These are phyloP conservation scores for Drosophila setifemur DNA, from an alignment of 1,140 invertebrate genomes.

Conservation along the genomic window DNA sequence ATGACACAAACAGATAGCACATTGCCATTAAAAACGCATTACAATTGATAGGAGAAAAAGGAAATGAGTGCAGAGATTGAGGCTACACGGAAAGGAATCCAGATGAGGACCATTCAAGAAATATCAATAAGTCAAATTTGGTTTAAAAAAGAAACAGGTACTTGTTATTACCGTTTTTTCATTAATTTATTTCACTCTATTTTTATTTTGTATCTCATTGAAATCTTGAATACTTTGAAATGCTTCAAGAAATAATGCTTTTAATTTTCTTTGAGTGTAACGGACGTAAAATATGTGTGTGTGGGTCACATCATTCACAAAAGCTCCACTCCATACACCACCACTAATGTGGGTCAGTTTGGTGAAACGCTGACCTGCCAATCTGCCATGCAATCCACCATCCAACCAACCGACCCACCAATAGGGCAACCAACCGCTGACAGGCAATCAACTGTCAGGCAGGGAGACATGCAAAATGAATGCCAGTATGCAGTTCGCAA, in stretches of 20 bases:
- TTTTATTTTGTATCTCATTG: no score
- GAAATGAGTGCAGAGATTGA: slow-evolving; percentile 6
- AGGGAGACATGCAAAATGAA: slow-evolving; percentile 45
- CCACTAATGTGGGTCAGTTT: slow-evolving; percentile 66
- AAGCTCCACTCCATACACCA: slow-evolving; percentile 39
- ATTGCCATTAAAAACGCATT: slow-evolving; percentile 77
- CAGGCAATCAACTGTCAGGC: slow-evolving; percentile 72
- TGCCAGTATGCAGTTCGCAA: slow-evolving; percentile 52
- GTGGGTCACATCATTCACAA: slow-evolving; percentile 70
- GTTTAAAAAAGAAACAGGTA: no score
- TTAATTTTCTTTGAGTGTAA: slow-evolving; percentile 8
- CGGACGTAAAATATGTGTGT: slow-evolving; percentile 2
- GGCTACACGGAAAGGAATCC: background rate
- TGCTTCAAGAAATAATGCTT: background rate
- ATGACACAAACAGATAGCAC: slow-evolving; percentile 75
- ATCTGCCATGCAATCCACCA: slow-evolving; percentile 3
- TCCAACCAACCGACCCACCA: background rate
- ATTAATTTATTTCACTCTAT: no score
- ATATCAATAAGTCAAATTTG: no score
- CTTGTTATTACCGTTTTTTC: no score
- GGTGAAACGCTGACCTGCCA: slow-evolving; percentile 6
- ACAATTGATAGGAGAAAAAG: slow-evolving; percentile 63
- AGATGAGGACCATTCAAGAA: no score
- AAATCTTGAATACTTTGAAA: no score
- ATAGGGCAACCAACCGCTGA: slow-evolving; percentile 42